phyloP scores from a whole-genome alignment of 2,113 vertebrate species.

The Larimichthys polyactis region DNA sequence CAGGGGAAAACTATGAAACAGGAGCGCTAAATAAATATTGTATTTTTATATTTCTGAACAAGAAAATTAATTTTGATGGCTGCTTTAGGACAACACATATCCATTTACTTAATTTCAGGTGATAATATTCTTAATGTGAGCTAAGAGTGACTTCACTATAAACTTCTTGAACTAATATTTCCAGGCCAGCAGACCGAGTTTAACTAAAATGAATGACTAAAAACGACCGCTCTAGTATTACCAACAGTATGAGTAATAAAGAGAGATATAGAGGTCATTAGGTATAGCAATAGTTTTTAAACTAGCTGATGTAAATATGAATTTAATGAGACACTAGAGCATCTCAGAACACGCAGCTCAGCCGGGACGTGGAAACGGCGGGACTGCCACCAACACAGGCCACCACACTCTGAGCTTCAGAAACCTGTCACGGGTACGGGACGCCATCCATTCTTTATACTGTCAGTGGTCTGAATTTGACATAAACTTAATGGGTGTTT shows the following conservation, averaged over 20 bases:
- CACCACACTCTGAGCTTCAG: not conserved
- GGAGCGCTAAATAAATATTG: not conserved
- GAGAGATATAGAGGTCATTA: not conserved
- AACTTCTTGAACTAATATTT: not conserved
- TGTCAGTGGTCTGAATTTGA: not conserved
- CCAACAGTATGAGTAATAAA: not conserved
- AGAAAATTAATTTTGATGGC: slow-evolving; percentile 1
- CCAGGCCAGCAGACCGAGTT: not conserved
- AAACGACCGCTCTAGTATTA: not conserved
- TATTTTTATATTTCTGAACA: not conserved
- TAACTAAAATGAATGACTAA: not conserved
- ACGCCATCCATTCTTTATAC: too few species aligned
- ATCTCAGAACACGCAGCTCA: not conserved
- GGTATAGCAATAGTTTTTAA: not conserved
- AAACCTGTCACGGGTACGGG: too few species aligned
- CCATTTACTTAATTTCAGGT: slow-evolving; percentile 5
- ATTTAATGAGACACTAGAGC: not conserved
- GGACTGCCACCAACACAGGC: not conserved
- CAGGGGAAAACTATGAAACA: not conserved
- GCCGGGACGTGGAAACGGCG: too few species aligned
- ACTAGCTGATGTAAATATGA: not conserved
- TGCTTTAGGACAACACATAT: not conserved
- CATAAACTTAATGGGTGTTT: not conserved
- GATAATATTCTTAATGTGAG: not conserved
- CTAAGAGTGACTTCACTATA: not conserved